Evolutionary conservation across 2,797 vertebrate species (phyloP).

Genomic region (Leptodactylus fallax): DNA sequence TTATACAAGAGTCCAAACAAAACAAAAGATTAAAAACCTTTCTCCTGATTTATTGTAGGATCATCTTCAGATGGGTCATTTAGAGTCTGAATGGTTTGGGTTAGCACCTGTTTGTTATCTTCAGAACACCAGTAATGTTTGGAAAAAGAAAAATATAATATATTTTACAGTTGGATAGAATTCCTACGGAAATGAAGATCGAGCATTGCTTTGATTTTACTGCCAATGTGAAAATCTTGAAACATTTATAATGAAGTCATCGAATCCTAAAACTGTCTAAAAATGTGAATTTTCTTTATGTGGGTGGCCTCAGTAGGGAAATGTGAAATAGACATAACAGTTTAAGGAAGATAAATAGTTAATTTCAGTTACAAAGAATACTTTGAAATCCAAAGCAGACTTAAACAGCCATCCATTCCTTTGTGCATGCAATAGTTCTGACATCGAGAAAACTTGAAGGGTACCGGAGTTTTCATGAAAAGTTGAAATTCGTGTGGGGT

Average conservation of each 20-base stretch:
- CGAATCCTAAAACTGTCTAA: constrained; percentile 45
- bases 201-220: constrained; percentile 51
- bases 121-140: constrained; percentile 50
- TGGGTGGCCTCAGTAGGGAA: constrained; percentile 52
- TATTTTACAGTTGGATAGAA: constrained; percentile 57
- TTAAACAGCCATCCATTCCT: constrained; percentile 16
- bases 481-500: no score
- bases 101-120: constrained; percentile 59
- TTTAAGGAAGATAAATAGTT: constrained; percentile 41
- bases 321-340: constrained; percentile 36
- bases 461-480: no score
- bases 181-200: constrained; percentile 57
- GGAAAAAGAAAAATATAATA: constrained; percentile 50
- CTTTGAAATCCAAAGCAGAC: constrained; percentile 16
- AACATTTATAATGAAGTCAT: constrained; percentile 62
- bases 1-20: no score
- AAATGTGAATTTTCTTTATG: constrained; percentile 51
- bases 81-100: constrained; percentile 14
- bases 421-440: not conserved
- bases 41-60: not conserved
- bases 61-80: constrained; percentile 9
- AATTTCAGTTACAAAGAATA: constrained; percentile 34
- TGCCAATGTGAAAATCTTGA: constrained; percentile 54
- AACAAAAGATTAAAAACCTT: not conserved
- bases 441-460: not conserved